Evolutionary conservation across 2,797 vertebrate species (phyloP).

Genomic region (Cyprinodon diabolis): DNA sequence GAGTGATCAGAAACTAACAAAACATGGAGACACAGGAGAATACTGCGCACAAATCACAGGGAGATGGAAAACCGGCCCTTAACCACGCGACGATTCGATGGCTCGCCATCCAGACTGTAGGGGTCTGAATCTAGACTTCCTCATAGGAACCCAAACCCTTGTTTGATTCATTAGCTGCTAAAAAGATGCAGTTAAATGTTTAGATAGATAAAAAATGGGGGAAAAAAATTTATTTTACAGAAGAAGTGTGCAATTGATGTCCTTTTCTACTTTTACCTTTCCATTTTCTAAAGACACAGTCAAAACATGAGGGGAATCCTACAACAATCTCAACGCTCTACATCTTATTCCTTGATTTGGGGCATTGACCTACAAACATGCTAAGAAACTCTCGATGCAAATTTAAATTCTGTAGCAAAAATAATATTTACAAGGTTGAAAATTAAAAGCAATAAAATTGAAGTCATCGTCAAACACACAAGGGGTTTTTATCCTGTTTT

Average conservation of each 20-base stretch:
- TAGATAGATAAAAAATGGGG: background rate
- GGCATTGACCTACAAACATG: background rate
- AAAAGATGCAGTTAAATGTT: background rate
- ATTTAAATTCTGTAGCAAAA: background rate
- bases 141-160: conserved; percentile 34
- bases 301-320: background rate
- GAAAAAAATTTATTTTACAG: background rate
- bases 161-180: conserved; percentile 2
- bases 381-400: background rate
- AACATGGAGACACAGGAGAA: conserved; percentile 50
- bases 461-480: background rate
- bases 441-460: background rate
- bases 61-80: conserved; percentile 25
- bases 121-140: conserved; percentile 29
- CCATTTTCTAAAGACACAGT: background rate
- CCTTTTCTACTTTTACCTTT: too few species aligned
- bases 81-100: conserved; percentile 15
- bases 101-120: conserved; percentile 11
- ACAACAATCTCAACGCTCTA: background rate
- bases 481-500: background rate
- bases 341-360: background rate
- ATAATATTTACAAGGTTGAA: background rate
- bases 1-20: conserved; percentile 37
- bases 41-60: conserved; percentile 9
- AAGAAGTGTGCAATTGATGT: too few species aligned